Evolutionary conservation across 1,140 invertebrate species (phyloP).

Genomic region (Drosophila eugracilis): DNA sequence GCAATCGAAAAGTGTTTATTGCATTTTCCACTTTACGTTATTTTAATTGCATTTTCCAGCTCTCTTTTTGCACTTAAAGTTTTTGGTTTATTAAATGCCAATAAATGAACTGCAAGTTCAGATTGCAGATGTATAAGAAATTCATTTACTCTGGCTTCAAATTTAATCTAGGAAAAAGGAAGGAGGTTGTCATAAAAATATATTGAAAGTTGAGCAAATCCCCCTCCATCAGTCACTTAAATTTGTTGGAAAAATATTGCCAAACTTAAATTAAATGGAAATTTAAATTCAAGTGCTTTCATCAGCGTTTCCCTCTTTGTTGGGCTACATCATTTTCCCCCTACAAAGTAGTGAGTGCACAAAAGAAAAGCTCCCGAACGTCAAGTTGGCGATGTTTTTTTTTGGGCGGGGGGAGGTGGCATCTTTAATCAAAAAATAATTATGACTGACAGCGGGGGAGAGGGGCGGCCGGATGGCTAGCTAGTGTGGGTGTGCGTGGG

Average conservation of each 20-base stretch:
- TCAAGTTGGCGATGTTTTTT: constrained; percentile 24
- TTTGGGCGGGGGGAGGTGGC: constrained; percentile 12
- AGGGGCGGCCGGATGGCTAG: constrained; percentile 30
- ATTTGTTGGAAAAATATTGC: constrained; percentile 12
- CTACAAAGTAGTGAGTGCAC: constrained; percentile 33
- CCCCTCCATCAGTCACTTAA: constrained; percentile 17
- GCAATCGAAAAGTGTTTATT: constrained; percentile 68
- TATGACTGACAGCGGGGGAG: constrained; percentile 64
- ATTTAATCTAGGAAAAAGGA: neutral
- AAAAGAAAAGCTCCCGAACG: constrained; percentile 39
- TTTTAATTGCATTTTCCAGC: constrained; percentile 68
- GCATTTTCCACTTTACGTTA: constrained; percentile 55
- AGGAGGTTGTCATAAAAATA: constrained; percentile 1
- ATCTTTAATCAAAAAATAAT: constrained; percentile 82
- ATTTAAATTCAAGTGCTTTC: constrained; percentile 26
- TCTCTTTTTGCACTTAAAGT: constrained; percentile 18
- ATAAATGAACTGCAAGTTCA: constrained; percentile 47
- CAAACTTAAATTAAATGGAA: constrained; percentile 35
- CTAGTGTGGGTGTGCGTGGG: constrained; percentile 2
- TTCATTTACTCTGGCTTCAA: constrained; percentile 3
- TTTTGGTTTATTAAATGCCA: constrained; percentile 23
- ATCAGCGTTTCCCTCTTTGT: constrained; percentile 1
- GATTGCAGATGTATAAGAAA: neutral
- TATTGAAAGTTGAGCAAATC: neutral
- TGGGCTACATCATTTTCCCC: constrained; percentile 11